These are phyloP conservation scores for Orchestes rusci DNA, from an alignment of 2,888 invertebrate genomes.

Conservation along the genomic window DNA sequence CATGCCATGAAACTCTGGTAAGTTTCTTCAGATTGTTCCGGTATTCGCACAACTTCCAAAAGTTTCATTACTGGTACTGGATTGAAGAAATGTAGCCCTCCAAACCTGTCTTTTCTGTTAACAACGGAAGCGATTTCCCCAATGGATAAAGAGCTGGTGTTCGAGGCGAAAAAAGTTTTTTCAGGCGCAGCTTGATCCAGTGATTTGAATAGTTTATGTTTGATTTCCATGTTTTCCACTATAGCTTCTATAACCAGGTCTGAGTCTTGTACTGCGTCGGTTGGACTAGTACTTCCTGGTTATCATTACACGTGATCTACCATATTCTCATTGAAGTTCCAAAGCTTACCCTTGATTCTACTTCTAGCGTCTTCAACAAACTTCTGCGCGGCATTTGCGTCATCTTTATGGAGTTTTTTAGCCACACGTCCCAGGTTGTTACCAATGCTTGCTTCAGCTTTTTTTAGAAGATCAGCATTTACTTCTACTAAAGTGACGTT, in stretches of 20 bases:
- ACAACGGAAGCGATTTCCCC: slow-evolving; percentile 69
- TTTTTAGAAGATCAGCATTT: slow-evolving; percentile 61
- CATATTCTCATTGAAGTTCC: no score
- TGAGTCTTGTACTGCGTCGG: slow-evolving; percentile 54
- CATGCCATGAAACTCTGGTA: slow-evolving; percentile 66
- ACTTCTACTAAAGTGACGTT: slow-evolving; percentile 77
- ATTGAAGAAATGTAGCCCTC: slow-evolving; percentile 90
- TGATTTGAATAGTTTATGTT: slow-evolving; percentile 63
- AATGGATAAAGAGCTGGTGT: slow-evolving; percentile 83
- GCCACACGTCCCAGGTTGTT: slow-evolving; percentile 67
- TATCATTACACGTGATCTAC: no score
- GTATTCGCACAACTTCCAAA: slow-evolving; percentile 70
- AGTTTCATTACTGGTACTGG: slow-evolving; percentile 88
- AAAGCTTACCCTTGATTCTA: slow-evolving; percentile 47
- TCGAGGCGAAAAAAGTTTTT: slow-evolving; percentile 77
- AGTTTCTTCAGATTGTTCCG: slow-evolving; percentile 70
- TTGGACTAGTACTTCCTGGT: slow-evolving; percentile 52
- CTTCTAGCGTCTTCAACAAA: slow-evolving; percentile 55
- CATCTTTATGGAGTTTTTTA: slow-evolving; percentile 67
- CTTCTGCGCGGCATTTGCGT: slow-evolving; percentile 56
- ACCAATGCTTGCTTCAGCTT: slow-evolving; percentile 63
- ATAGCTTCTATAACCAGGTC: slow-evolving; percentile 83
- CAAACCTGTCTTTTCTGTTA: slow-evolving; percentile 67
- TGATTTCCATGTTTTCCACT: slow-evolving; percentile 66
- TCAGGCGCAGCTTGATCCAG: slow-evolving; percentile 68